phyloP scores from a whole-genome alignment of 2,113 vertebrate genomes.

The Ciconia maguari region DNA sequence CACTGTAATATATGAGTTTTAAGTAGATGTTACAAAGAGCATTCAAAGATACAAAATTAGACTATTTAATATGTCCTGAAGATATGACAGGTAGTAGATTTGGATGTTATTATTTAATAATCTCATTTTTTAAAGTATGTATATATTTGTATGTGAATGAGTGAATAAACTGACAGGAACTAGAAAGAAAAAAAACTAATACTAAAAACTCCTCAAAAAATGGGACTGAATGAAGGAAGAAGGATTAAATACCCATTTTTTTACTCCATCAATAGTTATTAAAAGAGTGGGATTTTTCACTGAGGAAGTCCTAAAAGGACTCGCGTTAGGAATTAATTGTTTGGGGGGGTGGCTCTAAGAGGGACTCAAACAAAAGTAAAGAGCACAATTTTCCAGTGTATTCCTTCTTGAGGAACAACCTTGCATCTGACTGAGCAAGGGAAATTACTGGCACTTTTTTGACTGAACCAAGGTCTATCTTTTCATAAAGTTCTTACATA shows the following conservation, averaged over 20 bases:
- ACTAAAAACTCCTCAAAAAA: not conserved
- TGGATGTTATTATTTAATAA: not conserved
- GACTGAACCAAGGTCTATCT: not conserved
- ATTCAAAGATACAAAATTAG: not conserved
- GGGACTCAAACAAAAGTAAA: not conserved
- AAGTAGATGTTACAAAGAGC: not conserved
- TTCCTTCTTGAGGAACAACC: not conserved
- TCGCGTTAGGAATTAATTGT: not conserved
- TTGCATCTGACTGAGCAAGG: not conserved
- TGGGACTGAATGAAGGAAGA: not conserved
- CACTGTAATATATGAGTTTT: not conserved
- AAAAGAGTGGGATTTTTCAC: not conserved
- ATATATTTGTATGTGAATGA: not conserved
- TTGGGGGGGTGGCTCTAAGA: fast-evolving
- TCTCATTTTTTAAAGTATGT: not conserved
- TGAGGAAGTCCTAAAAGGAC: not conserved
- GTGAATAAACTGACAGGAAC: not conserved
- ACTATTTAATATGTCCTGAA: not conserved
- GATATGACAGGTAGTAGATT: not conserved
- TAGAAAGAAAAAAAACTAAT: not conserved
- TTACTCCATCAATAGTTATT: not conserved
- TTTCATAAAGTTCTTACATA: not conserved
- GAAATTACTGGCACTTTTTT: not conserved
- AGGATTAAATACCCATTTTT: not conserved
- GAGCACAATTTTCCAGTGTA: not conserved